These are phyloP conservation scores for Chaetodon trifasciatus DNA, from an alignment of 2,797 vertebrate species.

Conservation along the genomic window DNA sequence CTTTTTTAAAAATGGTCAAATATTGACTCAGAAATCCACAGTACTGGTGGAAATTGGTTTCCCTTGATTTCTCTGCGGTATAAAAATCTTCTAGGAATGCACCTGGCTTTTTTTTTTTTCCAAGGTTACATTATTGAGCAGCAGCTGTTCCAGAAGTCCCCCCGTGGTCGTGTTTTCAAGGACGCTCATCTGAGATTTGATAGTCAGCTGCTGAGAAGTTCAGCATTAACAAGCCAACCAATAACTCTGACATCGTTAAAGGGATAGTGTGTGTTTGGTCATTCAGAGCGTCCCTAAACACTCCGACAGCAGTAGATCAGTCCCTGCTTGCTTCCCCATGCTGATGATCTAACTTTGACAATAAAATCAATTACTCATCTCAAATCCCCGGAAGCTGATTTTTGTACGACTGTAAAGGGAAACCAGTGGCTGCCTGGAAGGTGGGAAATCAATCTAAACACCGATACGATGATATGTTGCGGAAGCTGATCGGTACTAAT, in stretches of 20 bases:
- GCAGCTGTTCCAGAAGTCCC: not conserved
- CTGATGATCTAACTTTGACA: conserved; percentile 1
- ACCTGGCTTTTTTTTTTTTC: not conserved
- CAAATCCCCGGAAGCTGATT: conserved; percentile 22
- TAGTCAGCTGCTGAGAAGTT: conserved; percentile 14
- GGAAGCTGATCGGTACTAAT: conserved; percentile 21
- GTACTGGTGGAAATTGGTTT: not conserved
- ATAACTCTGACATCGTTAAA: conserved; percentile 10
- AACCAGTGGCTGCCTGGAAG: conserved; percentile 26
- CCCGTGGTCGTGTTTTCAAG: conserved; percentile 16
- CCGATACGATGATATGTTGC: not conserved
- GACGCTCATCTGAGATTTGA: conserved; percentile 20
- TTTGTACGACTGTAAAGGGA: conserved; percentile 27
- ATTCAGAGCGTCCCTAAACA: not conserved
- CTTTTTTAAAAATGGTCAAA: not conserved
- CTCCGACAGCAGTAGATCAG: not conserved
- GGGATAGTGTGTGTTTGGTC: not conserved
- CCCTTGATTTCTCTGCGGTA: conserved; percentile 25
- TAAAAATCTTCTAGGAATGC: conserved; percentile 7
- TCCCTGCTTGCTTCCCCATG: not conserved
- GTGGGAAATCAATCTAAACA: conserved; percentile 18
- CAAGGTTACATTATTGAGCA: conserved; percentile 34
- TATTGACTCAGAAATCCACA: not conserved
- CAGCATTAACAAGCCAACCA: conserved; percentile 5
- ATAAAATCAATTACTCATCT: conserved; percentile 25